Base-by-base conservation (phyloP, 2,888 invertebrate species). In the Leptarthrus brevirostris region DNA sequence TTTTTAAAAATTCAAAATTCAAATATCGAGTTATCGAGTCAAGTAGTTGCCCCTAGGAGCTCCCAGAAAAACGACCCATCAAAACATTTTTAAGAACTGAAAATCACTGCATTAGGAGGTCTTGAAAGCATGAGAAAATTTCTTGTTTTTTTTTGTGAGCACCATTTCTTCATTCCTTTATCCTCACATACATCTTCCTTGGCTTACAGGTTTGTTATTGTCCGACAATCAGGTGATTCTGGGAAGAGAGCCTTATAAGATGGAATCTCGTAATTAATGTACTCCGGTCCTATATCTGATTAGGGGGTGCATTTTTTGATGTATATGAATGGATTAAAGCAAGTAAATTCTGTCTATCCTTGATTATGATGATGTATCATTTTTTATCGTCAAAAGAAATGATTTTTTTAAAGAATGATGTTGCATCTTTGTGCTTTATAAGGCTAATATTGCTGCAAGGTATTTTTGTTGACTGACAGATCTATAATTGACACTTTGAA, bases 191-290 rank as follows among this genome's bases (percentile, higher is more conserved):
- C 40, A 14, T 44, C 44, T 22, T 44, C 24, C 22, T 40, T 40
- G 5, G 12, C 40, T 40, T 8, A 18, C 22, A 64, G 64, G 24
- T 44, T 64, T 14, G 24, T 64, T 64, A 64, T 64, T 64, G 64
- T 64, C 44, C 64, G 16, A 20, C 14, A 24, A 64, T 64, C 47
- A 47, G 44, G 16, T 64, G 44, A 64, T 64, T 64, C 64, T 26
- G 8, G 24, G 47, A 64, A 64, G 12, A 3, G 1, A 20, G 61
- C 22, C 47, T 14, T 36, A 64, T 8, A 36, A 64, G 47, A 44
- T 47, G 47, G 14, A 40, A 44, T 64, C 64, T 64, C 26, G 26
- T 64, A 64, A 64, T 64, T 64, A 64, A 64, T 64, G 64, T 64
- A 44, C 47, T 40, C 47, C 14, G n/a, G 24, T n/a, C 4, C 47